phyloP scores from a whole-genome alignment of 2,113 vertebrate species.

The Pseudolaguvia tuberculata region DNA sequence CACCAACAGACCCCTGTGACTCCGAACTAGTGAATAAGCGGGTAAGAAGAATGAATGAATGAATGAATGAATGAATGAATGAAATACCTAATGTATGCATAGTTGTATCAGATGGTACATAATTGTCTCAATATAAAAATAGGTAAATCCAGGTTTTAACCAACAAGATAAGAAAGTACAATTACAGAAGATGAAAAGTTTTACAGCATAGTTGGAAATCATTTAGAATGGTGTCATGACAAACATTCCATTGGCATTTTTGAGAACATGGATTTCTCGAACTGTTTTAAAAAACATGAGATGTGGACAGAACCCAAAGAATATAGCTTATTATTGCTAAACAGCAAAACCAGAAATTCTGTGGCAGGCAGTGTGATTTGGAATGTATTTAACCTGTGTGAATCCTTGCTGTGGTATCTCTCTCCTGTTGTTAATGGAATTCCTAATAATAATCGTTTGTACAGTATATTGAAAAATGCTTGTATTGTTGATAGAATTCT shows the following conservation, averaged over 20 bases:
- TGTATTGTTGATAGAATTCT: background rate
- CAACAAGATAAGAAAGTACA: background rate
- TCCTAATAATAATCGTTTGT: conserved; percentile 19
- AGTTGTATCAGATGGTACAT: background rate
- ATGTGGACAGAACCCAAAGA: conserved; percentile 58
- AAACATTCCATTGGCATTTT: conserved; percentile 9
- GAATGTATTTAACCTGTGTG: conserved; percentile 53
- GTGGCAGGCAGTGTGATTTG: conserved; percentile 59
- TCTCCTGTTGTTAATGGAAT: conserved; percentile 8
- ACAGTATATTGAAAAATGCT: background rate
- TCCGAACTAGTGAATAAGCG: no score
- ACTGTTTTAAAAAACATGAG: conserved; percentile 52
- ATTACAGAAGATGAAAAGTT: background rate
- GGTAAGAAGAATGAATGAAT: no score
- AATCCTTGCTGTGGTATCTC: conserved; percentile 55
- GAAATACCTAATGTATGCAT: no score
- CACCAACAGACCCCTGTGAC: no score
- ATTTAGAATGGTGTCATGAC: conserved; percentile 15
- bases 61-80: no score
- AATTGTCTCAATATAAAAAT: background rate
- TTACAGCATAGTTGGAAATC: background rate
- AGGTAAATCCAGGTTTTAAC: background rate
- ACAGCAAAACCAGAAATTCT: conserved; percentile 59
- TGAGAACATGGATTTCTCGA: conserved; percentile 52
- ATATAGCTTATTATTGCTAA: conserved; percentile 66